A percentile compares a stretch with the other conserved stretches of the same genome.
Conservation (phyloP, 2,113 vertebrate genomes). For the Electrona antarctica region DNA sequence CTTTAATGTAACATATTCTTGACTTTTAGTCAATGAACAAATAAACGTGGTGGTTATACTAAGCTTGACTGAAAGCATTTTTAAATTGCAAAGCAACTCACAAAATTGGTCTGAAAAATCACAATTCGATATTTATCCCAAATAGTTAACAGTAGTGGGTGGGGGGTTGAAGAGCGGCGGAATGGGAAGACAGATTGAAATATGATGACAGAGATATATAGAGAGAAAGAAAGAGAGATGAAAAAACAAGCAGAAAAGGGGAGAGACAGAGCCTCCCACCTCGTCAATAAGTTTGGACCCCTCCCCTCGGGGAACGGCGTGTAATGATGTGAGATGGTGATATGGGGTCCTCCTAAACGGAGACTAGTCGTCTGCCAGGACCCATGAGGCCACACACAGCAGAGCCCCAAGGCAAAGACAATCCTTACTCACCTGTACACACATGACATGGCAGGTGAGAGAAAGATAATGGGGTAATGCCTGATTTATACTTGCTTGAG, state of each 20-base stretch:
- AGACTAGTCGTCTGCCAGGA: not conserved
- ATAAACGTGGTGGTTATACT: too few species aligned
- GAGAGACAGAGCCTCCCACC: not conserved
- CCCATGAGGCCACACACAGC: conserved; percentile 24
- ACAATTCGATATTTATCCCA: too few species aligned
- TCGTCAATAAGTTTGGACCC: not conserved
- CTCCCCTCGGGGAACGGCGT: conserved; percentile 10
- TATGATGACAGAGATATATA: conserved; percentile 16
- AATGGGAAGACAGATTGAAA: conserved; percentile 27
- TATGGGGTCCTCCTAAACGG: conserved; percentile 5
- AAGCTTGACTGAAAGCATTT: too few species aligned
- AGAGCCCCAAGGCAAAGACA: conserved; percentile 25
- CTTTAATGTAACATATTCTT: too few species aligned
- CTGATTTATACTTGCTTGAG: too few species aligned
- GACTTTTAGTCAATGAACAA: too few species aligned
- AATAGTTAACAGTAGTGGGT: too few species aligned
- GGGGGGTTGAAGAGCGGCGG: not conserved
- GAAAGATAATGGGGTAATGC: not conserved
- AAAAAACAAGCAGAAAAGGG: conserved; percentile 33
- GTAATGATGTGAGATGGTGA: conserved; percentile 31
- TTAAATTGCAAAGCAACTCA: too few species aligned
- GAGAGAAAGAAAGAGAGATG: conserved; percentile 17
- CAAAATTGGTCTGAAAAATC: too few species aligned
- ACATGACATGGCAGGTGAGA: conserved; percentile 7
- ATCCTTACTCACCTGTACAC: conserved; percentile 9